Evolutionary conservation across 2,888 invertebrate species (phyloP).

Genomic region (Pemphredon lugubris): DNA sequence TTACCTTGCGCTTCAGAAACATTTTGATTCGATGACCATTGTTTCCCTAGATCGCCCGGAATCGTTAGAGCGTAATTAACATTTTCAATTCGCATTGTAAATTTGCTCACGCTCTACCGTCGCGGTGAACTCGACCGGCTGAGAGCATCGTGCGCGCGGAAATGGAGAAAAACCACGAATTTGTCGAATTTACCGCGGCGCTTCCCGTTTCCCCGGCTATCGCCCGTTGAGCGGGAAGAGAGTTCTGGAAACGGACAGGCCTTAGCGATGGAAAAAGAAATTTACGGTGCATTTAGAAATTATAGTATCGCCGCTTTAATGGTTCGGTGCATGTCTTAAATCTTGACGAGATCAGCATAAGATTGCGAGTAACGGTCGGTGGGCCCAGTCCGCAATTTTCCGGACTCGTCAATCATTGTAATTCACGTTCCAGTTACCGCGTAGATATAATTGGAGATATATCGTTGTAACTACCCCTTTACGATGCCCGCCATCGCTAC

Average conservation of each 20-base stretch:
- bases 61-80: constrained; percentile 60
- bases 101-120: constrained; percentile 51
- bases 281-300: no score
- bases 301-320: no score
- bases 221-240: no score
- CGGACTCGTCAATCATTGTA: constrained; percentile 38
- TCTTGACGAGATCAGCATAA: no score
- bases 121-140: constrained; percentile 6
- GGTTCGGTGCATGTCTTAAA: no score
- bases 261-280: no score
- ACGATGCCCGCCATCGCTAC: constrained; percentile 25
- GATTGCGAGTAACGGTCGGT: no score
- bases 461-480: constrained; percentile 24
- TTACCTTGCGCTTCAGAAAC: constrained; percentile 51
- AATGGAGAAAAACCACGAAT: not conserved
- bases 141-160: constrained; percentile 3
- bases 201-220: no score
- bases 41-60: constrained; percentile 50
- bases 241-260: no score
- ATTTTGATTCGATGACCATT: constrained; percentile 31
- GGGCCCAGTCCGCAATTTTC: no score
- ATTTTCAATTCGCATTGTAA: constrained; percentile 59
- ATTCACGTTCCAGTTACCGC: constrained; percentile 17
- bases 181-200: no score
- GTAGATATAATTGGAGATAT: constrained; percentile 31